Evolutionary conservation across 2,113 vertebrate species (phyloP).

Genomic region (Meles meles): DNA sequence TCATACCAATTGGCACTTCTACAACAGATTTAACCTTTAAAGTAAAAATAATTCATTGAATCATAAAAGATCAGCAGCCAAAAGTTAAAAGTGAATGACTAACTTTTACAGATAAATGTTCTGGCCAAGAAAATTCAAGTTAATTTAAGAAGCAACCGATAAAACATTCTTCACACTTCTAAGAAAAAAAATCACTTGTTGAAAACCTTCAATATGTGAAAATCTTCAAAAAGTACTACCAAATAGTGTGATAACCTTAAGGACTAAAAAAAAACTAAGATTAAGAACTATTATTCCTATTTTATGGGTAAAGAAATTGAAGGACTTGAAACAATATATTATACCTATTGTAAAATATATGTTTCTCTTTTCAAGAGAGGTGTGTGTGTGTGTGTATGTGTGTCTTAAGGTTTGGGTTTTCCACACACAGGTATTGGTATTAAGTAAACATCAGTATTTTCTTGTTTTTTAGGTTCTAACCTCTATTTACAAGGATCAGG

Average conservation of each 20-base stretch:
- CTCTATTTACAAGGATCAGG: background rate
- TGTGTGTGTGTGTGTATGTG: background rate
- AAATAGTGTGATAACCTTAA: conserved; percentile 38
- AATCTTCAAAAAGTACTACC: conserved; percentile 32
- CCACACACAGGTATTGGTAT: background rate
- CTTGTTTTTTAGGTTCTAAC: conserved; percentile 1
- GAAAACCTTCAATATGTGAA: conserved; percentile 58
- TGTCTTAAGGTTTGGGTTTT: background rate
- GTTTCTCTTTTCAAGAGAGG: conserved; percentile 8
- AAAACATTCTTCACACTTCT: conserved; percentile 66
- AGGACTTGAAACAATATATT: background rate
- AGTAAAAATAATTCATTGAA: conserved; percentile 66
- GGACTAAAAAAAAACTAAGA: background rate
- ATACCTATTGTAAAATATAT: background rate
- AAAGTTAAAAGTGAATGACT: conserved; percentile 66
- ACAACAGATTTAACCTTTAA: conserved; percentile 71
- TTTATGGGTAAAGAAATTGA: background rate
- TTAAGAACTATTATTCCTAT: background rate
- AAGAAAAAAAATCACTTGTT: conserved; percentile 57
- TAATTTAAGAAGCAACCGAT: conserved; percentile 72
- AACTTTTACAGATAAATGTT: conserved; percentile 71
- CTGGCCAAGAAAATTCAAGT: conserved; percentile 64
- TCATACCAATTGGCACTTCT: conserved; percentile 40
- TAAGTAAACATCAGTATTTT: background rate
- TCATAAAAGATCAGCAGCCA: conserved; percentile 68